phyloP scores from a whole-genome alignment of 1,140 invertebrate species.

The Drosophila jambulina region DNA sequence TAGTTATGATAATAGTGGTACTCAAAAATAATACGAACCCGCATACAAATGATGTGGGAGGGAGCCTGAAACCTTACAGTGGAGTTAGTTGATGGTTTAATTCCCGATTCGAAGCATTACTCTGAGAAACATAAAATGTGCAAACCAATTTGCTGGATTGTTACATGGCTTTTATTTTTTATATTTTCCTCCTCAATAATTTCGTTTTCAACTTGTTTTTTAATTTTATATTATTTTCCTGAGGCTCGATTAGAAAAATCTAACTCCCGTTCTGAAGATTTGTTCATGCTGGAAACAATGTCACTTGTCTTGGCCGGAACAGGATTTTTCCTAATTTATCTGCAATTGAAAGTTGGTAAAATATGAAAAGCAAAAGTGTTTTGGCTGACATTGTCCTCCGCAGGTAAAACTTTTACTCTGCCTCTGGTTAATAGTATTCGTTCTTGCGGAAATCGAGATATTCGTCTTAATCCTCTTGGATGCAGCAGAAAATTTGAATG shows the following conservation, averaged over 20 bases:
- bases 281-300: fast-evolving
- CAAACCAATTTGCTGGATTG: background rate
- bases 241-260: too few species aligned
- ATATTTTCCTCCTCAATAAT: fast-evolving
- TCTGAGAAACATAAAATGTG: background rate
- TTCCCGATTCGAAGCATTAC: background rate
- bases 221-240: background rate
- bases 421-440: slow-evolving; percentile 10
- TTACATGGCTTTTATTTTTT: background rate
- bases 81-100: background rate
- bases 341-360: slow-evolving; percentile 21
- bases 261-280: background rate
- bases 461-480: background rate
- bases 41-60: too few species aligned
- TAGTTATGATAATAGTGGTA: background rate
- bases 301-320: background rate
- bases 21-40: too few species aligned
- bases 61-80: background rate
- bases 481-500: background rate
- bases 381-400: background rate
- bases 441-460: background rate
- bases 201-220: fast-evolving
- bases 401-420: slow-evolving; percentile 8
- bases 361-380: too few species aligned
- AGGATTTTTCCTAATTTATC: slow-evolving; percentile 1